Evolutionary conservation across 2,113 vertebrate genomes (phyloP).

Genomic region (Ardeotis arabs): DNA sequence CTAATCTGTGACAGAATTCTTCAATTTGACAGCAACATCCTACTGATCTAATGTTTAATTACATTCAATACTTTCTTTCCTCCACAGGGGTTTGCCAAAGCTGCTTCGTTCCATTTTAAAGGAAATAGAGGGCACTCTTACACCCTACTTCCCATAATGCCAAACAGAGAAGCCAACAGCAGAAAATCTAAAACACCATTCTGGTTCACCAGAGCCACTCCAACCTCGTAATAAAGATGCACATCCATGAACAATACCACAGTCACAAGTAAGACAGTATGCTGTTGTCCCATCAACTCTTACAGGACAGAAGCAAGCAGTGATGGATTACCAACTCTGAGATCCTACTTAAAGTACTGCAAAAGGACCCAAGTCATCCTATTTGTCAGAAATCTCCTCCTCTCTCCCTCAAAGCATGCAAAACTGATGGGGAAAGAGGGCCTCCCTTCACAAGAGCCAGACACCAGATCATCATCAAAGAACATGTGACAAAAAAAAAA

Average conservation of each 20-base stretch:
- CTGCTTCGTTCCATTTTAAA: neutral
- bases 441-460: neutral
- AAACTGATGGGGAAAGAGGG: neutral
- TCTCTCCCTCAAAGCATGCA: neutral
- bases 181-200: neutral
- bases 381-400: neutral
- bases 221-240: neutral
- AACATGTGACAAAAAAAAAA: neutral
- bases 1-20: neutral
- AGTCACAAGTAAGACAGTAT: neutral
- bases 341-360: neutral
- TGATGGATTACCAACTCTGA: neutral
- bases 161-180: neutral
- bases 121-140: neutral
- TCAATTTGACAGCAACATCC: neutral
- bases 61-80: neutral
- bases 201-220: neutral
- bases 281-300: neutral
- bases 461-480: neutral
- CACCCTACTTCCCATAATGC: neutral
- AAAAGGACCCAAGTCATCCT: neutral
- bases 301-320: neutral
- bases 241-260: neutral
- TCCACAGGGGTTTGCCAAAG: neutral
- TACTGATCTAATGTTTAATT: neutral